A percentile compares a stretch with the other conserved stretches of the same genome.
Evolutionary conservation across 1,140 invertebrate species (phyloP).

Genomic region (Bombus consobrinus): DNA sequence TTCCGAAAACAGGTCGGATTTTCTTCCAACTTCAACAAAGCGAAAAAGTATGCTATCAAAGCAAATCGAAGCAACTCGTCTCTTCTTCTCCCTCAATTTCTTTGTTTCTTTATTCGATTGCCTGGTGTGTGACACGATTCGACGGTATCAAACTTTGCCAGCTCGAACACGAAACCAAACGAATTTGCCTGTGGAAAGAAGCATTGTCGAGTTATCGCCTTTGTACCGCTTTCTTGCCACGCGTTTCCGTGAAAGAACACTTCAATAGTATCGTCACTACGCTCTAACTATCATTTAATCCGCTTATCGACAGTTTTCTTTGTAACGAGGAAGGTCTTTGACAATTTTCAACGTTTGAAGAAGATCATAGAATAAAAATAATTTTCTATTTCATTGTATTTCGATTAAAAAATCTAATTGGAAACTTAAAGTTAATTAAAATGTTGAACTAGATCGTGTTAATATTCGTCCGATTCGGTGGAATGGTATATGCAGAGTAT

Average conservation of each 20-base stretch:
- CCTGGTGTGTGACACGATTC: constrained; percentile 2
- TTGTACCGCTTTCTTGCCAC: constrained; percentile 3
- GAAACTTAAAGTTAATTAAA: too few species aligned
- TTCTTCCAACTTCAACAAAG: background rate
- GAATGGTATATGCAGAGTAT: too few species aligned
- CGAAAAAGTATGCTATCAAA: background rate
- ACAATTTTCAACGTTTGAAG: too few species aligned
- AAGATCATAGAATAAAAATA: too few species aligned
- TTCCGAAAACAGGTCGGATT: background rate
- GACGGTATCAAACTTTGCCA: background rate
- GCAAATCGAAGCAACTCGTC: background rate
- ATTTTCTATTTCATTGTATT: too few species aligned
- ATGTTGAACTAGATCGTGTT: too few species aligned
- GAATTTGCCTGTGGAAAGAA: background rate
- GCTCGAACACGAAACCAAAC: background rate
- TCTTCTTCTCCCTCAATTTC: background rate
- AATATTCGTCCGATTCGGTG: too few species aligned
- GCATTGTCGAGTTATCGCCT: background rate
- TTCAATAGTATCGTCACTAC: background rate
- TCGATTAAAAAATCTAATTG: too few species aligned
- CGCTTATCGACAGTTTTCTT: background rate
- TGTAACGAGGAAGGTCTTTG: too few species aligned
- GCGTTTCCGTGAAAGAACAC: background rate
- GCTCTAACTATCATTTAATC: background rate
- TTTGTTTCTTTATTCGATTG: background rate